Conservation (phyloP, 2,797 vertebrate genomes). For the Leptoclinus maculatus region DNA sequence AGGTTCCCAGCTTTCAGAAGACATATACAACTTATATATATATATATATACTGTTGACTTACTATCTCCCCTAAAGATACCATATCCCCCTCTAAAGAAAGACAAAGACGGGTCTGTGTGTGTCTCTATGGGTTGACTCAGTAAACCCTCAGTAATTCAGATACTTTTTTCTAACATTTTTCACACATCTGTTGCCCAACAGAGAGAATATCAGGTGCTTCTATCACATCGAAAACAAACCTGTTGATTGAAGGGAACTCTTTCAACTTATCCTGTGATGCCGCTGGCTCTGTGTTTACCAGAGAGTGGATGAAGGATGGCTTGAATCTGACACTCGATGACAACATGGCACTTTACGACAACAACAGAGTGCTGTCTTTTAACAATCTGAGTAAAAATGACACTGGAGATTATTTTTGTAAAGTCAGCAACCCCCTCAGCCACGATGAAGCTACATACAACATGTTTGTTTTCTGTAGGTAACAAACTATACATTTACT, state of each 20-base stretch:
- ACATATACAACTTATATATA: too few species aligned
- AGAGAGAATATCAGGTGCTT: conserved; percentile 49
- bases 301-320: conserved; percentile 15
- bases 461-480: conserved; percentile 64
- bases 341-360: not conserved
- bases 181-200: conserved; percentile 17
- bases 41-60: too few species aligned
- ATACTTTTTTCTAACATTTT: not conserved
- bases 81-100: too few species aligned
- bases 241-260: conserved; percentile 21
- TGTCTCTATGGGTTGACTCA: too few species aligned
- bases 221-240: conserved; percentile 24
- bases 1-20: too few species aligned
- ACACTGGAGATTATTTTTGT: not conserved
- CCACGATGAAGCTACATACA: not conserved
- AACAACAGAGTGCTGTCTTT: conserved; percentile 3
- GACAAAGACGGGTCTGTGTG: too few species aligned
- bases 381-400: not conserved
- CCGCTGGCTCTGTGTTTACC: conserved; percentile 45
- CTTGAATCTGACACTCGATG: not conserved
- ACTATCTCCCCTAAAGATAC: too few species aligned
- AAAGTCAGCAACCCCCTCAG: not conserved
- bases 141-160: too few species aligned
- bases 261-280: conserved; percentile 60
- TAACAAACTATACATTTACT: not conserved